Evolutionary conservation across 23 tunicate species (phyloP).

Genomic region (Diplosoma virens): DNA sequence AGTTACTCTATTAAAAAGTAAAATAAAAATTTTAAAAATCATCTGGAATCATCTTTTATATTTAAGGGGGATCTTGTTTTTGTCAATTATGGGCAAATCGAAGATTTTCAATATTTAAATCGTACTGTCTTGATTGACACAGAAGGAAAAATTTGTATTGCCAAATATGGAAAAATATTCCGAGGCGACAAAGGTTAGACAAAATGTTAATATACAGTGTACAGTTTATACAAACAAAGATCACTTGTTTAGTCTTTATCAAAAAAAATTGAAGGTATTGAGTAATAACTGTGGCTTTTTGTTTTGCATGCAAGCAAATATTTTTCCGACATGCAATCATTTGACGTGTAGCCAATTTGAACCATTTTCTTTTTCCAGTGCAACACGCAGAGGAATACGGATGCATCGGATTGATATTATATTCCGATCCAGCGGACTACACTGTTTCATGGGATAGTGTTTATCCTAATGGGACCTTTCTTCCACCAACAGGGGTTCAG

Average conservation of each 20-base stretch:
- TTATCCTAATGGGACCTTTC: conserved; percentile 59
- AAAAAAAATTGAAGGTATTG: too few species aligned
- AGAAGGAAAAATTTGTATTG: conserved; percentile 64
- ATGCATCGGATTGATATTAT: conserved; percentile 60
- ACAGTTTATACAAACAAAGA: too few species aligned
- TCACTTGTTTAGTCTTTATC: too few species aligned
- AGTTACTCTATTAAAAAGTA: too few species aligned
- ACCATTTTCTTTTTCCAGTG: conserved; percentile 37
- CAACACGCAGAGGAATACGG: conserved; percentile 57
- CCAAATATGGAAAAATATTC: conserved; percentile 80
- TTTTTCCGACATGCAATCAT: neutral
- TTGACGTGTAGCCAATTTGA: neutral
- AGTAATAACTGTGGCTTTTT: too few species aligned
- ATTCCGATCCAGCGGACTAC: conserved; percentile 74
- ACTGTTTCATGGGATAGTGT: conserved; percentile 56
- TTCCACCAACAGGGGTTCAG: conserved; percentile 66
- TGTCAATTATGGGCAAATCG: conserved; percentile 72
- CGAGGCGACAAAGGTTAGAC: conserved; percentile 74
- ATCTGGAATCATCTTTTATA: too few species aligned
- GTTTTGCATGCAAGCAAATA: neutral
- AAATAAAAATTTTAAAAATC: too few species aligned
- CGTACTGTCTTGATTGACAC: conserved; percentile 39
- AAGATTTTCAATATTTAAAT: conserved; percentile 66
- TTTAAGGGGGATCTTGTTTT: conserved; percentile 74
- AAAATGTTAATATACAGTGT: neutral